Evolutionary conservation across 1,140 invertebrate genomes (phyloP).

Genomic region (Rhopalosiphum maidis): DNA sequence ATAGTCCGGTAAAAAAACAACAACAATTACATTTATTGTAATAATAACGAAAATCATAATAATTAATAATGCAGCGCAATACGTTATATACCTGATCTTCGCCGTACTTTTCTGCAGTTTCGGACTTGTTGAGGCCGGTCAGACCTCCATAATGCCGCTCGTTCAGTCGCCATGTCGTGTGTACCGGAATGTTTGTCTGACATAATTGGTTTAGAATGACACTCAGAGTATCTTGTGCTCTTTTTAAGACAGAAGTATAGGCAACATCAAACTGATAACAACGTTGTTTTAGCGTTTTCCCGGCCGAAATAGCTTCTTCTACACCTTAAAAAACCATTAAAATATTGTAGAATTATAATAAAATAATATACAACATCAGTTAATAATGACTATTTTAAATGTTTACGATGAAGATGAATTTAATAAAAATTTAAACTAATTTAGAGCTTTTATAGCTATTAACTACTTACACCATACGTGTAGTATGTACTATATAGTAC

Average conservation of each 20-base stretch:
- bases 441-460: background rate
- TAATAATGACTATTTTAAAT: background rate
- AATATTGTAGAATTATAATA: background rate
- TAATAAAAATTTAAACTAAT: background rate
- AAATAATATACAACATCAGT: background rate
- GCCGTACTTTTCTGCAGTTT: slow-evolving; percentile 93
- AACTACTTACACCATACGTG: too few relatives aligned
- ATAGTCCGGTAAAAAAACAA: background rate
- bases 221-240: slow-evolving; percentile 86
- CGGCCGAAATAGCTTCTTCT: slow-evolving; percentile 81
- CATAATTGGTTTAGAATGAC: slow-evolving; percentile 81
- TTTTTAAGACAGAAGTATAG: slow-evolving; percentile 88
- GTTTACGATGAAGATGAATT: background rate
- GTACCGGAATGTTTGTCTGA: slow-evolving; percentile 79
- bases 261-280: slow-evolving; percentile 87
- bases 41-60: background rate
- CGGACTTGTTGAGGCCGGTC: slow-evolving; percentile 92
- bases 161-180: slow-evolving; percentile 90
- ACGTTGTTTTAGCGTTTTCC: slow-evolving; percentile 85
- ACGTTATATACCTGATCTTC: slow-evolving; percentile 75
- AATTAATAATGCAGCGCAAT: background rate
- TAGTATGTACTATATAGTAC: too few relatives aligned
- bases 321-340: slow-evolving; percentile 70
- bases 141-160: slow-evolving; percentile 94
- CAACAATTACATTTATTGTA: background rate